These are phyloP conservation scores for Otus scops DNA, from an alignment of 2,797 vertebrate genomes.

Conservation along the genomic window DNA sequence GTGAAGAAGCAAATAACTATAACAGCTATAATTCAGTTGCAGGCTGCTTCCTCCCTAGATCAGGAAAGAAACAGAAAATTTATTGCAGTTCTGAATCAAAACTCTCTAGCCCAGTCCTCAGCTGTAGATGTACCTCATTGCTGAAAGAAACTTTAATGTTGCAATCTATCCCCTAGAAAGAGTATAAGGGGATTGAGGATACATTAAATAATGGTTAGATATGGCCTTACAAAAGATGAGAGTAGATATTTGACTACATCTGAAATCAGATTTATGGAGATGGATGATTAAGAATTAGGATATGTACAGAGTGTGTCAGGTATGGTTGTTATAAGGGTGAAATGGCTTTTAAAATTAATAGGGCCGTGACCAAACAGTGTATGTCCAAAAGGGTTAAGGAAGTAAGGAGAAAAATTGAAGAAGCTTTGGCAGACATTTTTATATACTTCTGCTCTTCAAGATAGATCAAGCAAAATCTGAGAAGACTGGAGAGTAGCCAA, in stretches of 20 bases:
- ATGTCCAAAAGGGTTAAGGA: constrained; percentile 15
- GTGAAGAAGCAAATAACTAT: background rate
- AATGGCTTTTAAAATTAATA: constrained; percentile 42
- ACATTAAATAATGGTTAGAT: background rate
- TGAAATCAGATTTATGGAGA: constrained; percentile 42
- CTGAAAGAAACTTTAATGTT: background rate
- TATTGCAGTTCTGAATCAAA: background rate
- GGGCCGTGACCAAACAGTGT: background rate
- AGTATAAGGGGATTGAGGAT: background rate
- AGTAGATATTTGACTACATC: background rate
- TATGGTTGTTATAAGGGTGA: constrained; percentile 14
- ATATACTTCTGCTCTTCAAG: constrained; percentile 28
- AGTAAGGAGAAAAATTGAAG: constrained; percentile 28
- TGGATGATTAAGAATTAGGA: background rate
- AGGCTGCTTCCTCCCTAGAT: background rate
- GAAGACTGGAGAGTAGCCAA: background rate
- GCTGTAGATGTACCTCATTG: background rate
- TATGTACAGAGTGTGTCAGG: background rate
- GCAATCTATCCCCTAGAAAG: background rate
- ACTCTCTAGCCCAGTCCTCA: background rate
- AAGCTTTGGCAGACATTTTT: constrained; percentile 40
- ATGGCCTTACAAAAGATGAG: background rate
- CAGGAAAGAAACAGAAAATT: background rate
- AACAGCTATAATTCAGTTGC: background rate
- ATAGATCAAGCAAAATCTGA: constrained; percentile 26